Base-by-base conservation (phyloP, 2,797 vertebrate species). In the Xenops minutus region DNA sequence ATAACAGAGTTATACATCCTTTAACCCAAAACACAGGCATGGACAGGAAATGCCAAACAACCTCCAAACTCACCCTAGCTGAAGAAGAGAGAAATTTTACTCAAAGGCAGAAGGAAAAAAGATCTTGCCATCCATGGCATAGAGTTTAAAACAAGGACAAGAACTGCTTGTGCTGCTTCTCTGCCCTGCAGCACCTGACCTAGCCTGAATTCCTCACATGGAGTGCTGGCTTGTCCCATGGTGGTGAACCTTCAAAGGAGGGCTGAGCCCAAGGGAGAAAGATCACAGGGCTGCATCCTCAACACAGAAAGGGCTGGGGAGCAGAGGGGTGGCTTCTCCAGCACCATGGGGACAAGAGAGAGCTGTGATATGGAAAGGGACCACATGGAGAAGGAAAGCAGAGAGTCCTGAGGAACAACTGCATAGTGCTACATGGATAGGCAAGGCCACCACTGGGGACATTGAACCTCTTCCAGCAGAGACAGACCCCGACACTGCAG, bases 271-370 rank as follows among this genome's bases (percentile, higher is more conserved):
- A 0, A 18, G 43, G 52, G 29, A 78, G 8, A 10, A 39, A 14
- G n/a, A 51, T n/a, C 5, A 4, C 64, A 64, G 71, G 51, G 32
- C 62, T 85, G 62, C 3, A 4, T 4, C 36, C 48, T 52, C 30
- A 7, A 14, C 3, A 3, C 5, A 7, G 10, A 58, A 20, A 72
- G 24, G 20, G 37, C 41, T 61, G 62, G 15, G 9, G 43, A 73
- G 9, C 26, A 9, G 18, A 58, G 44, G 10, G 30, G 18, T 32
- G n/a, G 16, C 44, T 32, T 48, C 22, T 49, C 12, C 7, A 2
- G 34, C 46, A 61, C 0, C 0, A 5, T 0, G 1, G 29, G 34
- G 48, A 52, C 15, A 12, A 34, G 39, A 39, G 9, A 27, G 18
- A 41, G 41, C 51, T 19, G 20, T 3, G 21, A 29, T 14, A 52